Evolutionary conservation across 2,888 invertebrate species (phyloP).

Genomic region (Cephus runcator): DNA sequence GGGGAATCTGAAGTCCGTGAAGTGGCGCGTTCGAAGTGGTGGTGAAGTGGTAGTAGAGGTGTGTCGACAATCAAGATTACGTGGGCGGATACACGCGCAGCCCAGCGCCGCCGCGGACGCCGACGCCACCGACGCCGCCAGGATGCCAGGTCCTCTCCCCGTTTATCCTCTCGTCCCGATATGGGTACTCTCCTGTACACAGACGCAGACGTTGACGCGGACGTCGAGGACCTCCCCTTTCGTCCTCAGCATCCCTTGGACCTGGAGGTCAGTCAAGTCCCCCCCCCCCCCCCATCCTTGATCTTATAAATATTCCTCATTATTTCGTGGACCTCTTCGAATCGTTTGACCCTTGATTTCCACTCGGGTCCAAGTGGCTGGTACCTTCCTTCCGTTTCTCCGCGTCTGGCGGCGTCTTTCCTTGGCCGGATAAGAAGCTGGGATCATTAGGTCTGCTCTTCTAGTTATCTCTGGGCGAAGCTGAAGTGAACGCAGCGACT

Average conservation of each 20-base stretch:
- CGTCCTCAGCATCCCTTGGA: neutral
- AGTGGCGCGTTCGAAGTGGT: neutral
- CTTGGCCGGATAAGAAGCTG: neutral
- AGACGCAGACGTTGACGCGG: too few species aligned
- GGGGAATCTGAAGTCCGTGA: slow-evolving; percentile 6
- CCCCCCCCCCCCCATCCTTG: neutral
- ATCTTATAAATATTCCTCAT: neutral
- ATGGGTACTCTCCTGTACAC: neutral
- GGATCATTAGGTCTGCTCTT: neutral
- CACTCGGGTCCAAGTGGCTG: neutral
- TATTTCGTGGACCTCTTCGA: neutral
- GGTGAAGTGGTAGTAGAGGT: slow-evolving; percentile 37
- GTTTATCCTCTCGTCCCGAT: slow-evolving; percentile 5
- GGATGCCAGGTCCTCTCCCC: slow-evolving; percentile 20
- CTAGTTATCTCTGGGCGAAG: neutral
- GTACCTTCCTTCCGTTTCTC: neutral
- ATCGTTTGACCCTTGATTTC: neutral
- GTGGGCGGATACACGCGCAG: slow-evolving; percentile 61
- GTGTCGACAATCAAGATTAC: slow-evolving; percentile 62
- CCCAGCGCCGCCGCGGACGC: slow-evolving; percentile 51
- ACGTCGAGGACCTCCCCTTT: neutral
- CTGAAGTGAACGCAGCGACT: neutral
- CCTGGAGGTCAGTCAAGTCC: neutral
- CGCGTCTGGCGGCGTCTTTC: neutral
- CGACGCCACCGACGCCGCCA: neutral